Percentiles rank a stretch among this genome's conserved stretches.
phyloP scores from a whole-genome alignment of 2,888 invertebrate species.

The Cabera pusaria region DNA sequence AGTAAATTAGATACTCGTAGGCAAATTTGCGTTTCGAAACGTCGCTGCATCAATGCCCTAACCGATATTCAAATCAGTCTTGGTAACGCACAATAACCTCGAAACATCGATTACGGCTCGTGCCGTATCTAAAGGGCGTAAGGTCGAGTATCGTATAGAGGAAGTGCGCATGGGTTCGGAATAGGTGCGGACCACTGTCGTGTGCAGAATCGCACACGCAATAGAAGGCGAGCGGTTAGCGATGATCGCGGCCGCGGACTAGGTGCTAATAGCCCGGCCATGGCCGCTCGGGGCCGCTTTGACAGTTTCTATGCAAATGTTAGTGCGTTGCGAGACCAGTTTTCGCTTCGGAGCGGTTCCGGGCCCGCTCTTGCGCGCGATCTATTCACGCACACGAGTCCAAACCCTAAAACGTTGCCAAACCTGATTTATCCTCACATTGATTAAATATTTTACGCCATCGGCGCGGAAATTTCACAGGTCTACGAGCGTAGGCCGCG shows the following conservation, averaged over 20 bases:
- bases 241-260: constrained; percentile 42
- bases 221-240: constrained; percentile 41
- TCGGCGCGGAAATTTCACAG: constrained; percentile 25
- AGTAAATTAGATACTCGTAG: constrained; percentile 42
- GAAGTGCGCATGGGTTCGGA: constrained; percentile 28
- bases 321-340: constrained; percentile 77
- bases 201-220: constrained; percentile 51
- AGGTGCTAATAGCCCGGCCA: constrained; percentile 70
- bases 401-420: constrained; percentile 50
- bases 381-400: constrained; percentile 67
- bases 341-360: constrained; percentile 73
- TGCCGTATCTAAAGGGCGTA: constrained; percentile 33
- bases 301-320: constrained; percentile 83
- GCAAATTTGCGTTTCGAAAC: constrained; percentile 35
- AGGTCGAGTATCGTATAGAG: constrained; percentile 40
- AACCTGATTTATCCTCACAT: constrained; percentile 58
- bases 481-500: constrained; percentile 24
- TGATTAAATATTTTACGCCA: constrained; percentile 36
- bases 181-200: constrained; percentile 33
- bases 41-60: constrained; percentile 39
- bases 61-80: constrained; percentile 41
- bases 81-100: constrained; percentile 25
- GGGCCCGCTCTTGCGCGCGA: constrained; percentile 65
- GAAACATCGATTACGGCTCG: constrained; percentile 17
- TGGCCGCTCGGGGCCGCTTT: constrained; percentile 64